Evolutionary conservation across 2,797 vertebrate species (phyloP).

Genomic region (Echiichthys vipera): DNA sequence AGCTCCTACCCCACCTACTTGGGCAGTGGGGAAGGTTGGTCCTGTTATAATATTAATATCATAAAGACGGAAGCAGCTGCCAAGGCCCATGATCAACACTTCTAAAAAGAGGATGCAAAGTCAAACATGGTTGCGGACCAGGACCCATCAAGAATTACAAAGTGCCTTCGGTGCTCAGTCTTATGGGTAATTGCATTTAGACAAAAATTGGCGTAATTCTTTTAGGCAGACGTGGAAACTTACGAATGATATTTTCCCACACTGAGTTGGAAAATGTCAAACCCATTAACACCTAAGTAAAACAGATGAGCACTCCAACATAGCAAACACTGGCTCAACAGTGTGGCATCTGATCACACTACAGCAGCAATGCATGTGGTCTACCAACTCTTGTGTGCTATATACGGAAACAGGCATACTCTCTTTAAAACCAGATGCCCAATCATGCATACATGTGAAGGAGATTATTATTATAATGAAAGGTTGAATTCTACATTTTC

Average conservation of each 20-base stretch:
- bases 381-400: slow-evolving; percentile 3
- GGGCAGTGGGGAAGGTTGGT: too few relatives aligned
- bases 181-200: slow-evolving; percentile 17
- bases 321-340: slow-evolving; percentile 24
- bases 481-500: neutral
- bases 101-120: neutral
- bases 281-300: slow-evolving; percentile 39
- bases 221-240: slow-evolving; percentile 25
- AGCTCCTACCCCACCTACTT: too few relatives aligned
- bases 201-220: slow-evolving; percentile 28
- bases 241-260: slow-evolving; percentile 25
- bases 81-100: slow-evolving; percentile 8
- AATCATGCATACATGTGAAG: neutral
- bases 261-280: slow-evolving; percentile 44
- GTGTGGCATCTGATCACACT: slow-evolving; percentile 7
- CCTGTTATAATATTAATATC: too few relatives aligned
- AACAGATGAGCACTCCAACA: slow-evolving; percentile 38
- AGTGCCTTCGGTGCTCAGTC: neutral
- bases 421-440: neutral
- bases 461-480: neutral
- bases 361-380: neutral
- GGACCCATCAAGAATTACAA: neutral
- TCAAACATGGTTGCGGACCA: neutral
- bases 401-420: slow-evolving; percentile 2
- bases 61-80: too few relatives aligned